Conservation (phyloP, 37 sponge, comb jelly and placozoan genomes). For the Eunapius fragilis region DNA sequence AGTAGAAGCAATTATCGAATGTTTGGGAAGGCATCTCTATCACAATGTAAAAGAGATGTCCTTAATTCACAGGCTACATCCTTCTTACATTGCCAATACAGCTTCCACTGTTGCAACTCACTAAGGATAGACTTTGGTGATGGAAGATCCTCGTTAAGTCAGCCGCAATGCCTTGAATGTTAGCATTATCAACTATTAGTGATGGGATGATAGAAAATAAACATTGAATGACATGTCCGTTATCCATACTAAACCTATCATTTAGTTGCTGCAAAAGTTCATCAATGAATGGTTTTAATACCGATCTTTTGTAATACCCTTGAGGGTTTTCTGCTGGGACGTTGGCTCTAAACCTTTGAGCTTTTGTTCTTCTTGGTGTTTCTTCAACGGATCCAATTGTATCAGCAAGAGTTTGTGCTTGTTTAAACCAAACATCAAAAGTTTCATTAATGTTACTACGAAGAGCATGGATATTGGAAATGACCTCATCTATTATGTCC, state of each 20-base stretch:
- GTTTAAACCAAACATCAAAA: constrained; percentile 37
- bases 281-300: constrained; percentile 53
- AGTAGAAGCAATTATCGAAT: constrained; percentile 34
- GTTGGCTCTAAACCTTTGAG: constrained; percentile 32
- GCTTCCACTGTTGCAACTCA: constrained; percentile 43
- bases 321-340: constrained; percentile 13
- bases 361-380: constrained; percentile 31
- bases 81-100: constrained; percentile 13
- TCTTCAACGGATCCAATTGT: constrained; percentile 21
- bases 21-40: constrained; percentile 45
- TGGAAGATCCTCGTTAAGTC: constrained; percentile 34
- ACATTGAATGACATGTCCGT: constrained; percentile 7
- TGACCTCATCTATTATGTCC: constrained; percentile 43
- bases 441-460: constrained; percentile 28
- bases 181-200: background rate
- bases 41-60: constrained; percentile 40
- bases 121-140: constrained; percentile 29
- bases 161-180: background rate
- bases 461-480: constrained; percentile 8
- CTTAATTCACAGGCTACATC: background rate
- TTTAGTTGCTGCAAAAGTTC: constrained; percentile 14
- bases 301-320: constrained; percentile 39
- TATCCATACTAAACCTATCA: constrained; percentile 22
- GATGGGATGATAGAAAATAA: constrained; percentile 33
- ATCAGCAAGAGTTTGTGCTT: constrained; percentile 32